Percentiles rank a stretch among this genome's conserved stretches.
These are phyloP conservation scores for Cosmia pyralina DNA, from an alignment of 2,888 invertebrate species.

Conservation along the genomic window DNA sequence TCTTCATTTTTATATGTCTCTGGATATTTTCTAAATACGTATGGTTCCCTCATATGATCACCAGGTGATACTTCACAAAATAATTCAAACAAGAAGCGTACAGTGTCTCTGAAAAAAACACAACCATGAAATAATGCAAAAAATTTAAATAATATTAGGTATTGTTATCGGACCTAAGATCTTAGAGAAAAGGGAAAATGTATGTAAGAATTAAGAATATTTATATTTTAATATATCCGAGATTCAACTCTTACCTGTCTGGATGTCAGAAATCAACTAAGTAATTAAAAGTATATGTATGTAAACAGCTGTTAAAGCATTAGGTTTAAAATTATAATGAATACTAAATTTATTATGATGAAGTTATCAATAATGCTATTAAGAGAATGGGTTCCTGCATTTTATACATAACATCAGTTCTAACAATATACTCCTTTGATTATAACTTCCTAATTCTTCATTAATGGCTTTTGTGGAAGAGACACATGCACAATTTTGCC, in stretches of 20 bases:
- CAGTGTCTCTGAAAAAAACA: constrained; percentile 92
- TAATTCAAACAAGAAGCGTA: constrained; percentile 94
- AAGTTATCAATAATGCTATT: not conserved
- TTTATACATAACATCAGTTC: not conserved
- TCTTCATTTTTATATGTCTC: constrained; percentile 95
- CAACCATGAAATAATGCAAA: not conserved
- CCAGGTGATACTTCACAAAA: constrained; percentile 95
- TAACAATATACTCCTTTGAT: too few relatives aligned
- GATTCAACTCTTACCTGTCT: not conserved
- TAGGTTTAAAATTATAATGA: not conserved
- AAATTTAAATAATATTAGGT: not conserved
- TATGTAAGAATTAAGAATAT: too few relatives aligned
- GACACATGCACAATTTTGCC: not conserved
- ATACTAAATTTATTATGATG: not conserved
- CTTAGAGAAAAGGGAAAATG: too few relatives aligned
- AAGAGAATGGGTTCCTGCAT: not conserved
- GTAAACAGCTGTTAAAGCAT: not conserved
- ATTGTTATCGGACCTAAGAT: too few relatives aligned
- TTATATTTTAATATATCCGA: not conserved
- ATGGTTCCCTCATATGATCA: constrained; percentile 90
- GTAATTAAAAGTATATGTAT: not conserved
- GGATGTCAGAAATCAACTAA: not conserved
- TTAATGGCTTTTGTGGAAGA: not conserved
- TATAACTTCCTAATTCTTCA: not conserved
- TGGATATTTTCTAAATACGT: constrained; percentile 96